Percentiles rank a stretch among this genome's conserved stretches.
Evolutionary conservation across 30 jellyfish, hydroid and myxozoan genomes (phyloP).

Genomic region (Catostylus mosaicus): DNA sequence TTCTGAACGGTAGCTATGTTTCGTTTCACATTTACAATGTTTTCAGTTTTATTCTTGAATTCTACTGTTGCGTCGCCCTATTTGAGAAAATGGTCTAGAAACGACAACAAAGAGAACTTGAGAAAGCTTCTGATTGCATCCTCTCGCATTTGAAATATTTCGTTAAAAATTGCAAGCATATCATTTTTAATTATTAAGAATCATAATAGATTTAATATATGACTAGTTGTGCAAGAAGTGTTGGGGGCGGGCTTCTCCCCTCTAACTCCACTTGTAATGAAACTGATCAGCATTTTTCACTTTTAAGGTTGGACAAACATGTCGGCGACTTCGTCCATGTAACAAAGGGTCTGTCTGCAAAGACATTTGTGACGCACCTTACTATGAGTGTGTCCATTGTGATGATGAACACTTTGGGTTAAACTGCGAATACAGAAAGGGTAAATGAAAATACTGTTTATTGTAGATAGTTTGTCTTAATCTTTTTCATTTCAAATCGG

Average conservation of each 20-base stretch:
- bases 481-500: background rate
- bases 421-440: background rate
- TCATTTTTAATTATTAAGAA: too few species aligned
- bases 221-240: too few species aligned
- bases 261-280: background rate
- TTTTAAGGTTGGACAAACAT: slow-evolving; percentile 35
- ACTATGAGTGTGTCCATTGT: slow-evolving; percentile 18
- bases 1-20: too few species aligned
- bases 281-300: background rate
- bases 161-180: too few species aligned
- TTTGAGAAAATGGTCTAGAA: too few species aligned
- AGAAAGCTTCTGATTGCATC: too few species aligned
- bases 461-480: background rate
- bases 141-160: too few species aligned
- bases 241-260: background rate
- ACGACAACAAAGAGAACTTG: too few species aligned
- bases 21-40: too few species aligned
- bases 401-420: slow-evolving; percentile 5
- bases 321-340: slow-evolving; percentile 29
- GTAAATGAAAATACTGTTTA: too few species aligned
- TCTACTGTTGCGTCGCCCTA: too few species aligned
- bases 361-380: slow-evolving; percentile 25
- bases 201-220: background rate
- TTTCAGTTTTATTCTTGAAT: too few species aligned
- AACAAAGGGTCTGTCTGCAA: slow-evolving; percentile 4